These are phyloP conservation scores for Seriola quinqueradiata DNA, from an alignment of 2,113 vertebrate species.

Conservation along the genomic window DNA sequence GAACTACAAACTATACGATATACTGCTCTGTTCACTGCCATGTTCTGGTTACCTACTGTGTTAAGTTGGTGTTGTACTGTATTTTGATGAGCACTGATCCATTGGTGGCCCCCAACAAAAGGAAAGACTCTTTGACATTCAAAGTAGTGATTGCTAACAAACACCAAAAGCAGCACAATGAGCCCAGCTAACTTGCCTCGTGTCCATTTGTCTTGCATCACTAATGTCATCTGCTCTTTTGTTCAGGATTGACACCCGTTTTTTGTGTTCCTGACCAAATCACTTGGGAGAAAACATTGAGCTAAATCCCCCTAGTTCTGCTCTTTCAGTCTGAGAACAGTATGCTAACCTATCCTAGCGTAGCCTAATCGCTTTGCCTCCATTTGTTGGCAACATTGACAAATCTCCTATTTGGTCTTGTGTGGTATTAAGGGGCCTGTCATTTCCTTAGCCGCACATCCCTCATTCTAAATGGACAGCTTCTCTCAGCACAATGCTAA, in stretches of 20 bases:
- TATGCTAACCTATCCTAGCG: constrained; percentile 58
- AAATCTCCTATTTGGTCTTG: constrained; percentile 75
- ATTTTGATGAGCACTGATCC: constrained; percentile 65
- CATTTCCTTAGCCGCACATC: constrained; percentile 81
- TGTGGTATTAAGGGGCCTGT: constrained; percentile 77
- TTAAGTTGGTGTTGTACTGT: constrained; percentile 60
- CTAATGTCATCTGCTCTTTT: constrained; percentile 51
- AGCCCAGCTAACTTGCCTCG: constrained; percentile 25
- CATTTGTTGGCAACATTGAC: constrained; percentile 75
- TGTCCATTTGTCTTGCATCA: constrained; percentile 49
- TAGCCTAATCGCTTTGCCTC: constrained; percentile 71
- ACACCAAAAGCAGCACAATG: constrained; percentile 30
- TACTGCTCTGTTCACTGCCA: constrained; percentile 21
- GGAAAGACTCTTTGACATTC: constrained; percentile 54
- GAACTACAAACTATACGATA: constrained; percentile 39
- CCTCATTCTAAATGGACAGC: constrained; percentile 83
- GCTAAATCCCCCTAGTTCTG: constrained; percentile 28
- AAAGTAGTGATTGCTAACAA: constrained; percentile 32
- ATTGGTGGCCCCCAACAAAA: constrained; percentile 5
- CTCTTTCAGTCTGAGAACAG: constrained; percentile 30
- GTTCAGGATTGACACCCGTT: constrained; percentile 27
- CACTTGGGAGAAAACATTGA: constrained; percentile 21
- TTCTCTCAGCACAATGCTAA: constrained; percentile 84
- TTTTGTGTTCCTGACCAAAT: neutral
- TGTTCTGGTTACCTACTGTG: constrained; percentile 57